Base-by-base conservation (phyloP, 2,888 invertebrate species). In the Tetropium fuscum region DNA sequence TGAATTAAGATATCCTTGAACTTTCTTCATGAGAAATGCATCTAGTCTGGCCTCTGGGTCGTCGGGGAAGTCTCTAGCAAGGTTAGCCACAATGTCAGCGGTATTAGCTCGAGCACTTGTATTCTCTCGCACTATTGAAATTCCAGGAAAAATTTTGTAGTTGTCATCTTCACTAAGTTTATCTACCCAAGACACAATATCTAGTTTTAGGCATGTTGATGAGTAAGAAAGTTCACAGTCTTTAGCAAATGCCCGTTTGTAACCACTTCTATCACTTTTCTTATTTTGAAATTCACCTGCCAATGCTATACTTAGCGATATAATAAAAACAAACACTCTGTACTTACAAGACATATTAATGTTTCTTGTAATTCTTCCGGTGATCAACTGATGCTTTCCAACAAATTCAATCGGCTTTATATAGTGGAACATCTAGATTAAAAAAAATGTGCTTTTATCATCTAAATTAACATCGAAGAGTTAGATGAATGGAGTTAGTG, bases 31-130 rank as follows among this genome's bases (percentile, higher is more conserved):
- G 22, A 93, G 82, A 68, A 88, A 91, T 47, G 89, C 90, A 74
- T 92, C 91, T 34, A 93, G 78, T 38, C 90, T 84, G 48, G 89
- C 89, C 70, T 90, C 90, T 13, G 90, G 88, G 73, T 90, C 90
- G 20, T 88, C 87, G 0, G 91, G 90, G 71, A 90, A 87, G 27
- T 88, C 87, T 57, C 90, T 85, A 0, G 91, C 90, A 1, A 92
- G 79, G 73, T 91, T 90, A 0, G 90, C 88, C 64, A 90, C 88
- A 18, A 91, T 85, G 59, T 90, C 89, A 2, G 87, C 84, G 1
- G 83, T 84, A 20, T 87, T 87, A 13, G 86, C 83, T 2, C 74
- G 73, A 18, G 69, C 73, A 34, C 71, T 70, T 20, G 68, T 67
- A 16, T 82, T 80, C 74, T 90, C 90, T 62, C 88, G 87, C 20